These are phyloP conservation scores for Erpornis zantholeuca DNA, from an alignment of 2,113 vertebrate species.

Conservation along the genomic window DNA sequence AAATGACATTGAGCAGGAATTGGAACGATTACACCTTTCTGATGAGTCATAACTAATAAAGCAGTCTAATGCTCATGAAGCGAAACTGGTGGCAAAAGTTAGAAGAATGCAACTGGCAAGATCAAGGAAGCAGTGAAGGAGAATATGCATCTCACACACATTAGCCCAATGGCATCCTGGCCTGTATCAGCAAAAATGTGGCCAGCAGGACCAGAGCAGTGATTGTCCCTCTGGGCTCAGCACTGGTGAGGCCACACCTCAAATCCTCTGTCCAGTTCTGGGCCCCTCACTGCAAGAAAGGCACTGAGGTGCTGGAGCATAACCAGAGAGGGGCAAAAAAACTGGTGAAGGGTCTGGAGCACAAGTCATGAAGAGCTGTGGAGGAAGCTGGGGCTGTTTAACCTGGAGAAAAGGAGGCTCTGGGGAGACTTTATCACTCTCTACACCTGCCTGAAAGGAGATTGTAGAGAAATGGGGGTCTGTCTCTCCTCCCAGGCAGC, in stretches of 20 bases:
- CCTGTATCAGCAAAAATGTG: background rate
- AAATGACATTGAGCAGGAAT: constrained; percentile 15
- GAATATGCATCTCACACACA: background rate
- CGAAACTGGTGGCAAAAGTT: background rate
- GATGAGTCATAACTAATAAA: constrained; percentile 49
- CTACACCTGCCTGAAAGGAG: background rate
- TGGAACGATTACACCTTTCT: constrained; percentile 37
- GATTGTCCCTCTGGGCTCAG: fast-evolving
- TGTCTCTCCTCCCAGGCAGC: background rate
- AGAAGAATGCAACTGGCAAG: background rate
- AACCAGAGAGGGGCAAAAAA: fast-evolving
- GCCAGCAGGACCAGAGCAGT: background rate
- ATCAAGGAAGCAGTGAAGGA: background rate
- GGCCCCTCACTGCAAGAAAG: fast-evolving
- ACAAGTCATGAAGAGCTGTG: background rate
- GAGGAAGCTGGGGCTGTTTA: background rate
- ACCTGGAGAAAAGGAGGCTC: background rate
- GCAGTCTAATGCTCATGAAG: constrained; percentile 8
- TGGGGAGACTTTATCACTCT: background rate
- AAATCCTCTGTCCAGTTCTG: fast-evolving
- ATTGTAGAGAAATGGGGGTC: fast-evolving
- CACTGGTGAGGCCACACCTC: too few species aligned
- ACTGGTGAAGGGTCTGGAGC: background rate
- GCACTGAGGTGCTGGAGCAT: fast-evolving
- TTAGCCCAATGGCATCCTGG: too few species aligned